Evolutionary conservation across 2,113 vertebrate species (phyloP).

Genomic region (Maylandia zebra): DNA sequence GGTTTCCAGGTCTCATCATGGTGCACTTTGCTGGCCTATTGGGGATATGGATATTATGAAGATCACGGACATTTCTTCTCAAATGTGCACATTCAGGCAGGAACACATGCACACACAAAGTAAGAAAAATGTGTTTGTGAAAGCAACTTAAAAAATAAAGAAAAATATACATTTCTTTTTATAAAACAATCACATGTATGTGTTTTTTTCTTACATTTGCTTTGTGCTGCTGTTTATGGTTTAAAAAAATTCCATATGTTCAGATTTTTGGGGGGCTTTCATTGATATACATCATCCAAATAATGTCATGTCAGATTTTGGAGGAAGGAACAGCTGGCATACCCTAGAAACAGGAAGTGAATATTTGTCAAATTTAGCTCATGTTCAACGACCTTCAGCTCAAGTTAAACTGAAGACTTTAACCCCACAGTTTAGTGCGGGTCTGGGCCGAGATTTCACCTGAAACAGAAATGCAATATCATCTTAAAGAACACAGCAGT

Average conservation of each 20-base stretch:
- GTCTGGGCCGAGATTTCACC: neutral
- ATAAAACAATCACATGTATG: neutral
- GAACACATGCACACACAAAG: neutral
- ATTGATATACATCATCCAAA: neutral
- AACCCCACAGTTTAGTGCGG: neutral
- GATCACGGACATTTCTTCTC: neutral
- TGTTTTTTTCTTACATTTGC: neutral
- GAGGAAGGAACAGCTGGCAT: neutral
- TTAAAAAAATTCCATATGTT: neutral
- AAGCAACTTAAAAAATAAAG: neutral
- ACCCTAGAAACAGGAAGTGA: neutral
- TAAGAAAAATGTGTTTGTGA: neutral
- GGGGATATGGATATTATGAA: neutral
- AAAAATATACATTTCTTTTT: neutral
- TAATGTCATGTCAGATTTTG: neutral
- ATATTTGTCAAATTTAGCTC: neutral
- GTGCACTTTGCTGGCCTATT: neutral
- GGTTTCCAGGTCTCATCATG: neutral
- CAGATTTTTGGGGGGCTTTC: neutral
- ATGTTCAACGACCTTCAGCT: neutral
- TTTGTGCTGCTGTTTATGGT: neutral
- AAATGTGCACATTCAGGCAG: neutral
- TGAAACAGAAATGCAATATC: neutral
- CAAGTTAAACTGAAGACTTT: neutral
- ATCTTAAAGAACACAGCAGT: neutral